Percentiles rank a stretch among this genome's conserved stretches.
Conservation (phyloP, 2,113 vertebrate genomes). For the Stigmatopora nigra region DNA sequence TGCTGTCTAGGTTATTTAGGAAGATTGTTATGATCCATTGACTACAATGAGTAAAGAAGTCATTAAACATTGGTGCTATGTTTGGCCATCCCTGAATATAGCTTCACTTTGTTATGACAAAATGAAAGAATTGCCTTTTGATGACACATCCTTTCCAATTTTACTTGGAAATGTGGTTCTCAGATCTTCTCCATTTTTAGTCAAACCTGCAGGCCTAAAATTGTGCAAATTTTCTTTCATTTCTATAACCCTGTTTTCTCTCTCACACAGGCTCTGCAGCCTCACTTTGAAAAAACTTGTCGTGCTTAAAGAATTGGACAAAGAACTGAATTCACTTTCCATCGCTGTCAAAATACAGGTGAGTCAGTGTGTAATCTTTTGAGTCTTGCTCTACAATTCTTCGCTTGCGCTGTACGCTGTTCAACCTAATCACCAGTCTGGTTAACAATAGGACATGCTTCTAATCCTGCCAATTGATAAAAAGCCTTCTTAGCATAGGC, state of each 20-base stretch:
- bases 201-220: slow-evolving; percentile 1
- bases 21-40: neutral
- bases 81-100: slow-evolving; percentile 8
- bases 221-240: slow-evolving; percentile 10
- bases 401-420: slow-evolving; percentile 2
- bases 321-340: slow-evolving; percentile 78
- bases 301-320: slow-evolving; percentile 77
- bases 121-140: neutral
- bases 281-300: slow-evolving; percentile 81
- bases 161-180: neutral
- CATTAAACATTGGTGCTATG: slow-evolving; percentile 12
- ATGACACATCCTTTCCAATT: neutral
- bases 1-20: neutral
- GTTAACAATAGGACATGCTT: slow-evolving; percentile 17
- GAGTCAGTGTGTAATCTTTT: slow-evolving; percentile 34
- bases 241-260: slow-evolving; percentile 13
- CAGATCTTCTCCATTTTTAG: neutral
- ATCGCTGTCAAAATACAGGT: slow-evolving; percentile 75
- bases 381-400: slow-evolving; percentile 5
- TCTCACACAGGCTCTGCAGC: slow-evolving; percentile 74
- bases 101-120: slow-evolving; percentile 1
- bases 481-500: slow-evolving; percentile 32
- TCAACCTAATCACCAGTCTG: slow-evolving; percentile 18
- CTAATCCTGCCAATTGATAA: slow-evolving; percentile 47
- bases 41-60: neutral